Evolutionary conservation across 2,888 invertebrate genomes (phyloP).

Genomic region (Branchellion lobata): DNA sequence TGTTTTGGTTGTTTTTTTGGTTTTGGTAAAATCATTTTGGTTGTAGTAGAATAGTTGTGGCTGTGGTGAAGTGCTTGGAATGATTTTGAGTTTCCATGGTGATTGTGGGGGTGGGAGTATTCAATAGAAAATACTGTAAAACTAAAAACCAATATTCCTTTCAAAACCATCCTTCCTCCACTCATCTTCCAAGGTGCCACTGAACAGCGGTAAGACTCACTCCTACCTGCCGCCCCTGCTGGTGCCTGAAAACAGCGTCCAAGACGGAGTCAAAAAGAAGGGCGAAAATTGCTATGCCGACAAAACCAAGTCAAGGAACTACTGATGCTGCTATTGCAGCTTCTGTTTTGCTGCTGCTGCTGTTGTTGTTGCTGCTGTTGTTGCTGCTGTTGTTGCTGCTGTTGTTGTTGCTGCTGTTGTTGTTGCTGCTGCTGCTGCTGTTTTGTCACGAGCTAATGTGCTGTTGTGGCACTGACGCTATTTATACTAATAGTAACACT

Average conservation of each 20-base stretch:
- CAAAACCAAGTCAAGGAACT: not conserved
- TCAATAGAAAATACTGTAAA: too few relatives aligned
- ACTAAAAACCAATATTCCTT: too few relatives aligned
- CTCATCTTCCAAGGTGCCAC: slow-evolving; percentile 29
- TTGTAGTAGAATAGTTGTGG: too few relatives aligned
- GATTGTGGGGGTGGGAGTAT: too few relatives aligned
- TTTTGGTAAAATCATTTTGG: not conserved
- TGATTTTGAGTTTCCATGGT: too few relatives aligned
- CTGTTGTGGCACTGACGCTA: not conserved
- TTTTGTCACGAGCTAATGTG: not conserved
- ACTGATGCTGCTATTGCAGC: too few relatives aligned
- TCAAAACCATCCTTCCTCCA: too few relatives aligned
- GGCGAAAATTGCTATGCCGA: slow-evolving; percentile 32
- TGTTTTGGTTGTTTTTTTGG: not conserved
- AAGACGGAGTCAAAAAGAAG: slow-evolving; percentile 37
- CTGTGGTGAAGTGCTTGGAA: too few relatives aligned
- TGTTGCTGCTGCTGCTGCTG: not conserved
- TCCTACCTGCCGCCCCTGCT: slow-evolving; percentile 28
- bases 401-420: not conserved
- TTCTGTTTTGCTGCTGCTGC: too few relatives aligned
- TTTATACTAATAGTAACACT: not conserved
- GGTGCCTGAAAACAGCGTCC: slow-evolving; percentile 30
- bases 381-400: not conserved
- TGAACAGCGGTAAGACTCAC: slow-evolving; percentile 33
- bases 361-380: not conserved